Conservation (phyloP, 2,888 invertebrate species). For the Diarsia rubi region DNA sequence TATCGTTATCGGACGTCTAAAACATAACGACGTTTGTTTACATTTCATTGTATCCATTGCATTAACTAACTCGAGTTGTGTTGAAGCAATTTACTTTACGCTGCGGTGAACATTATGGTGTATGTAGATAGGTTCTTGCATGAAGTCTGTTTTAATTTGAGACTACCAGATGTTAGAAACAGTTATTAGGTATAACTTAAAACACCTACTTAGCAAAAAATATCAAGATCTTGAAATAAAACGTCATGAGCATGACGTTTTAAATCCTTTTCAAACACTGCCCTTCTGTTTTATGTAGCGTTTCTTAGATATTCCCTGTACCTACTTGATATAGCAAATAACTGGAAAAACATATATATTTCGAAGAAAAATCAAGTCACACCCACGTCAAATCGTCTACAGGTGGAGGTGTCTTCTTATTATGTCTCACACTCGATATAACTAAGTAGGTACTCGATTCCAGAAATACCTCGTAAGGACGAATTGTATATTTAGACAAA, state of each 20-base stretch:
- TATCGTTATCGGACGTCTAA: slow-evolving; percentile 84
- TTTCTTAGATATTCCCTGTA: background rate
- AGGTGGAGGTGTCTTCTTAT: slow-evolving; percentile 27
- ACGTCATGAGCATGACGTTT: background rate
- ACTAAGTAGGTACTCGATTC: background rate
- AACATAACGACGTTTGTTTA: slow-evolving; percentile 80
- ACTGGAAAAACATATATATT: background rate
- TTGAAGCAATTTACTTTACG: slow-evolving; percentile 42
- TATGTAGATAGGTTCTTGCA: background rate
- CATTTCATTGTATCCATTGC: slow-evolving; percentile 70
- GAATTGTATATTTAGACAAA: slow-evolving; percentile 44
- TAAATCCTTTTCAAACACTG: background rate
- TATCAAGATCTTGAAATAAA: background rate
- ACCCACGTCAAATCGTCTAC: slow-evolving; percentile 50
- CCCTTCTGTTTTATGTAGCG: background rate
- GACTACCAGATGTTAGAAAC: background rate
- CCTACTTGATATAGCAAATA: background rate
- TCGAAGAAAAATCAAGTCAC: slow-evolving; percentile 27
- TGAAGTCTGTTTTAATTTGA: background rate
- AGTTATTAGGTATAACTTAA: background rate
- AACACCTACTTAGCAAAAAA: background rate
- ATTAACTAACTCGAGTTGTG: slow-evolving; percentile 48
- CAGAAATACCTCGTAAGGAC: slow-evolving; percentile 27
- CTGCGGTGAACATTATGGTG: slow-evolving; percentile 9
- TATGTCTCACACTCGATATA: slow-evolving; percentile 14